Evolutionary conservation across 2,797 vertebrate species (phyloP), one percentile per base, ranked within the genome.

Genomic region (Triplophysa bombifrons): DNA sequence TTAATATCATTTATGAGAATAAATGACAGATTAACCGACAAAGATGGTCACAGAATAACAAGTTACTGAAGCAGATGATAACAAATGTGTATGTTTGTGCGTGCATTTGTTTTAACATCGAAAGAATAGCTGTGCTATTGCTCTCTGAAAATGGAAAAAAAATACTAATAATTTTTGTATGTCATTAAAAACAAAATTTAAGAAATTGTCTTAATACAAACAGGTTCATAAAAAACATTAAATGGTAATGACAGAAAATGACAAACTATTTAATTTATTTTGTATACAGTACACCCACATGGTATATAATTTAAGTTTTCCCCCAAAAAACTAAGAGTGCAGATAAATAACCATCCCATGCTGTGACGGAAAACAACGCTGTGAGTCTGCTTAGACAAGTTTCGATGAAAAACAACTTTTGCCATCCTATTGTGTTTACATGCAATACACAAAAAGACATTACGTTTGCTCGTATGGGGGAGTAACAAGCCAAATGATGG

Each of bases 401-500:
- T 34, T 55, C 65, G 75, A 78, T 80, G 64, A 80, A 78, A 76
- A 80, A 80, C 67, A 76, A 78, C 13, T 80, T 84, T 80, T 38
- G 41, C 51, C 69, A 67, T 66, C 60, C 77, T 27, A 44, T 78
- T 17, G 58, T 66, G 69, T 79, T 79, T 72, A 66, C 72, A 76
- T 73, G 85, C 85, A 86, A 86, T 73, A 73, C 63, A 74, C 75
- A 66, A 74, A 55, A 83, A 72, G 78, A 81, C 75, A 81, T 86
- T 84, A 82, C 85, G 64, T 82, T 80, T 77, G 78, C 83, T 76
- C 27, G 68, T 74, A 65, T 6, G 83, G 75, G 78, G 85, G 85
- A 55, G 85, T 81, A 81, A 81, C 81, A 83, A 79, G 83, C 74
- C 83, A 78, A 84, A 84, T 84, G 74, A 80, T 80, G 82, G 81